Evolutionary conservation across 2,888 invertebrate species (phyloP).

Genomic region (Fabriciana adippe): DNA sequence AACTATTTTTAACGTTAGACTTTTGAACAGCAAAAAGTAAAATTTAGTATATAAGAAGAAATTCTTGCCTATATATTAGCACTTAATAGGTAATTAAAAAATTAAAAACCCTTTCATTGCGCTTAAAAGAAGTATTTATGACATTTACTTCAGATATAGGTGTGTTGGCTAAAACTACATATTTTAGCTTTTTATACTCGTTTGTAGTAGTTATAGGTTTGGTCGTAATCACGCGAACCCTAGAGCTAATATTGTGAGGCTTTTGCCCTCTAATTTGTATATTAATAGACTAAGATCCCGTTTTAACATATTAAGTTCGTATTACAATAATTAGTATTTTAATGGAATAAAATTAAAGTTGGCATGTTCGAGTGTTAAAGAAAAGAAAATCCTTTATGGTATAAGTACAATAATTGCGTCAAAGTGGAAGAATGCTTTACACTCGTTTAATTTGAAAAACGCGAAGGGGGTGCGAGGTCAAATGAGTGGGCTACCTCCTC

Average conservation of each 20-base stretch:
- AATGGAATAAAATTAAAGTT: slow-evolving; percentile 27
- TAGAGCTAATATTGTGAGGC: slow-evolving; percentile 27
- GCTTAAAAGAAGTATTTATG: too few species aligned
- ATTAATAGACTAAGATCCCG: slow-evolving; percentile 29
- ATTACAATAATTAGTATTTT: slow-evolving; percentile 23
- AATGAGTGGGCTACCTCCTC: slow-evolving; percentile 75
- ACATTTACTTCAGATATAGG: too few species aligned
- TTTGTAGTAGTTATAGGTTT: neutral
- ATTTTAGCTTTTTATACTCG: neutral
- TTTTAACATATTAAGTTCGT: slow-evolving; percentile 17
- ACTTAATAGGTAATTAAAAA: too few species aligned
- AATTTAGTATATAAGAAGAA: too few species aligned
- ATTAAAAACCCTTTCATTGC: too few species aligned
- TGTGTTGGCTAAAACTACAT: too few species aligned
- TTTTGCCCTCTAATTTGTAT: slow-evolving; percentile 32
- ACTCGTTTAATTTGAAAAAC: slow-evolving; percentile 79
- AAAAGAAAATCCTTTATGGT: slow-evolving; percentile 51
- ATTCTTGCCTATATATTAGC: too few species aligned
- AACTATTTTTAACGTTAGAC: too few species aligned
- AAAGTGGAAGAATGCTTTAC: slow-evolving; percentile 55
- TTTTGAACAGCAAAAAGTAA: too few species aligned
- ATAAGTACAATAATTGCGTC: slow-evolving; percentile 65
- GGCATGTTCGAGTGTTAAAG: slow-evolving; percentile 33
- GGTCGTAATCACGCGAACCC: slow-evolving; percentile 31
- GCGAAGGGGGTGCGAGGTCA: slow-evolving; percentile 82